Base-by-base conservation (phyloP, 30 jellyfish, hydroid and myxozoan species). In the Hydra vulgaris region DNA sequence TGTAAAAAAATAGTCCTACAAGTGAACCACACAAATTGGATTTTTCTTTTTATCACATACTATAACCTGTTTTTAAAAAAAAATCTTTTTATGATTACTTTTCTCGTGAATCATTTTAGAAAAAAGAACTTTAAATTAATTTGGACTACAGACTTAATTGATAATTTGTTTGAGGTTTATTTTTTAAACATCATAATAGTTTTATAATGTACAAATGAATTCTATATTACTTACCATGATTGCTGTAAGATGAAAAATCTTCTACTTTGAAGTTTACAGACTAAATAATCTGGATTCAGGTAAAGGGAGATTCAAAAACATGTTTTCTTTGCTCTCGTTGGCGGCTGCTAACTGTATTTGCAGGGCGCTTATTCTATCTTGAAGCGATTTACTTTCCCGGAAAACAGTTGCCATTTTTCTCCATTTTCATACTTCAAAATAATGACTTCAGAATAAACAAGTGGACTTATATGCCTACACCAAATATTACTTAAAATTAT, bases 371-470 rank as follows among this genome's bases (percentile, higher is more conserved):
- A 78, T 78, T 61, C 85, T 78, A 1, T 78, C 85, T 61, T 78
- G 85, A 66, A 78, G 85, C 27, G 85, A 78, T 56, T 78, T 78
- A 78, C 27, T 78, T 78, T 78, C 85, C 66, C 20, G 85, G 26
- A 78, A 40, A 53, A 80, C 85, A 78, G 85, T 61, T 40, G 85
- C 85, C 85, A 78, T 78, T 78, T 69, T 8, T 69, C 76, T 24
- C 81, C 81, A 73, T 73, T 54, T 73, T 73, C 74, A 25, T 70
- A 25, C 61, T 40, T 71, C 69, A 75, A 75, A 75, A 21, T 19
- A 75, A 26, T 75, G 23, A n/a, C 24, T 23, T 21, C 17, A 25
- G 40, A 25, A 8, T 5, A 3, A 40, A 40, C 61, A 40, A 40
- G 61, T 40, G 61, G 61, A 40, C 61, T 40, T 40, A 40, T 40